Percentiles rank a stretch among this genome's conserved stretches.
Evolutionary conservation across 2,113 vertebrate species (phyloP).

Genomic region (Gnathonemus longibarbis): DNA sequence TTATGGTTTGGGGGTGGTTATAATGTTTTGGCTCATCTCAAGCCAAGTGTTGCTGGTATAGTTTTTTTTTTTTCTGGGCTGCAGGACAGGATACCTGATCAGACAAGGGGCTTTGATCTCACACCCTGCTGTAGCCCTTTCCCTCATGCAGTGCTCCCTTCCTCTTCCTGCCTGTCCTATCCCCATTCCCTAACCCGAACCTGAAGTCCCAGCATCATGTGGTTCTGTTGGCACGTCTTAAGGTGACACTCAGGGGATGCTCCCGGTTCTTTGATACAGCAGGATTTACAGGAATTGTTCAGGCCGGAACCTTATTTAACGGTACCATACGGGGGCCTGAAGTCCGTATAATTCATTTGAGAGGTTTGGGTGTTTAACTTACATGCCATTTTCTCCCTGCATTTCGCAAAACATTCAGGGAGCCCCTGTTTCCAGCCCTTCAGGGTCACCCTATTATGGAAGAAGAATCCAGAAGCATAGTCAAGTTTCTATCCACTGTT

Average conservation of each 20-base stretch:
- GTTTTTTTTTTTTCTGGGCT: not conserved
- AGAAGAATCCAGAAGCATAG: not conserved
- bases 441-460: not conserved
- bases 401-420: not conserved
- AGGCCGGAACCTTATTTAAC: not conserved
- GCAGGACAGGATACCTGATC: not conserved
- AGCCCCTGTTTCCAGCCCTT: not conserved
- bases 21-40: not conserved
- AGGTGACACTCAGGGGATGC: not conserved
- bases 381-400: not conserved
- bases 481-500: not conserved
- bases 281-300: not conserved
- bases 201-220: not conserved
- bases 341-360: not conserved
- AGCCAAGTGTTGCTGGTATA: not conserved
- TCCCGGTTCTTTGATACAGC: not conserved
- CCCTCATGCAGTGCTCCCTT: not conserved
- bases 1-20: not conserved
- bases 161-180: not conserved
- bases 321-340: not conserved
- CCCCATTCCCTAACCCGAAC: not conserved
- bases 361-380: not conserved
- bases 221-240: not conserved
- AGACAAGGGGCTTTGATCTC: not conserved
- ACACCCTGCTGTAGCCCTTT: not conserved